These are phyloP conservation scores for Drymodes brunneopygia DNA, from an alignment of 2,113 vertebrate species.

Conservation along the genomic window DNA sequence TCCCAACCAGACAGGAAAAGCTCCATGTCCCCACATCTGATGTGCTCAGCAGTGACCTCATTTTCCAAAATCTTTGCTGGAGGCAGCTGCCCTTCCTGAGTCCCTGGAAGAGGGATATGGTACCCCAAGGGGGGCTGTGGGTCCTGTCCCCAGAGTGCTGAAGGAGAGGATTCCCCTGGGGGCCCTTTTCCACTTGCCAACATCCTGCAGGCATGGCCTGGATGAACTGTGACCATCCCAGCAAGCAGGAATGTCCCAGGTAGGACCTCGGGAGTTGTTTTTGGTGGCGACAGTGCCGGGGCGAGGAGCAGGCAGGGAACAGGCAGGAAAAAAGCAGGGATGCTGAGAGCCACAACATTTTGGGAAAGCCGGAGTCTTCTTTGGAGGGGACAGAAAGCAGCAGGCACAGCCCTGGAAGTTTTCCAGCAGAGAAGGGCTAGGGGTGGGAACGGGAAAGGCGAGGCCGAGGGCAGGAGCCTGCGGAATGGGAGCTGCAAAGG, in stretches of 20 bases:
- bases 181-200: accelerated
- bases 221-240: accelerated
- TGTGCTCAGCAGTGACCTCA: accelerated
- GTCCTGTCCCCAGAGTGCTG: accelerated
- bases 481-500: background rate
- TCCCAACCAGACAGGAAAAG: background rate
- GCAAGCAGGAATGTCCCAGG: accelerated
- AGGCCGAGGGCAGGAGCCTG: background rate
- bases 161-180: no score
- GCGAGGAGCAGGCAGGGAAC: background rate
- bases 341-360: accelerated
- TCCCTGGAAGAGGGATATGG: background rate
- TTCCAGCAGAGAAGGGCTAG: accelerated
- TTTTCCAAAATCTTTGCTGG: background rate
- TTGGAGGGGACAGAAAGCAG: background rate
- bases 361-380: background rate
- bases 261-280: accelerated
- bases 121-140: accelerated
- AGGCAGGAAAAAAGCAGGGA: background rate
- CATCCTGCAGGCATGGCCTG: background rate
- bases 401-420: background rate
- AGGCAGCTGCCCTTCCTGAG: background rate
- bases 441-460: background rate
- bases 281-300: background rate
- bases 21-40: accelerated